phyloP scores from a whole-genome alignment of 2,888 invertebrate genomes.

The Candidula unifasciata region DNA sequence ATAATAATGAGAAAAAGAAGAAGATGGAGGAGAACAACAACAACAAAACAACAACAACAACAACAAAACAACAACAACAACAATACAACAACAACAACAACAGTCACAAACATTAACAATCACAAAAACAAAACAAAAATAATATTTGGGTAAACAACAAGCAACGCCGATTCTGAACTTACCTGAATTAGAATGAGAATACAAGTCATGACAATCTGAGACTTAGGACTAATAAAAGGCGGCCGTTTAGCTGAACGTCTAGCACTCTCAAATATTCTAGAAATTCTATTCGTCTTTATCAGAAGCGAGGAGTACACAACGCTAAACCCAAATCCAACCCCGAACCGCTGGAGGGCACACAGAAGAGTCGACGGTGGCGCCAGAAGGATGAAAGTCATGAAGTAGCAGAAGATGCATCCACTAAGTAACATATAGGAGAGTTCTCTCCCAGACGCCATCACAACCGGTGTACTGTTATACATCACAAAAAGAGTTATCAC shows the following conservation, averaged over 20 bases:
- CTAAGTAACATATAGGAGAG: slow-evolving; percentile 83
- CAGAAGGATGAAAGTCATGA: slow-evolving; percentile 83
- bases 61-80: neutral
- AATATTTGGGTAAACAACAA: neutral
- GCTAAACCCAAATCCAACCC: slow-evolving; percentile 77
- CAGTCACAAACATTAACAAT: neutral
- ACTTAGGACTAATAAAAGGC: slow-evolving; percentile 83
- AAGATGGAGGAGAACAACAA: neutral
- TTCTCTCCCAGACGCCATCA: slow-evolving; percentile 83
- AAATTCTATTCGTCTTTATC: slow-evolving; percentile 84
- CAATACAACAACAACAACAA: no score
- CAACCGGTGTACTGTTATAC: slow-evolving; percentile 84
- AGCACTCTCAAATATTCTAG: slow-evolving; percentile 83
- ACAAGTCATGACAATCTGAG: slow-evolving; percentile 82
- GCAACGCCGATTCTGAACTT: neutral
- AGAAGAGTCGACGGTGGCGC: slow-evolving; percentile 81
- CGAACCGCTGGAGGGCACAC: slow-evolving; percentile 79
- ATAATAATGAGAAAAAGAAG: no score
- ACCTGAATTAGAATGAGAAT: slow-evolving; percentile 82
- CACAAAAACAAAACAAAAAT: neutral
- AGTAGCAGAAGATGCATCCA: slow-evolving; percentile 83
- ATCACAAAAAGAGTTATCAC: slow-evolving; percentile 83
- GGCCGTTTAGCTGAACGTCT: slow-evolving; percentile 83
- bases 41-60: neutral
- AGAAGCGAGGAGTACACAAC: slow-evolving; percentile 83